Evolutionary conservation across 2,797 vertebrate genomes (phyloP).

Genomic region (Artibeus lituratus): DNA sequence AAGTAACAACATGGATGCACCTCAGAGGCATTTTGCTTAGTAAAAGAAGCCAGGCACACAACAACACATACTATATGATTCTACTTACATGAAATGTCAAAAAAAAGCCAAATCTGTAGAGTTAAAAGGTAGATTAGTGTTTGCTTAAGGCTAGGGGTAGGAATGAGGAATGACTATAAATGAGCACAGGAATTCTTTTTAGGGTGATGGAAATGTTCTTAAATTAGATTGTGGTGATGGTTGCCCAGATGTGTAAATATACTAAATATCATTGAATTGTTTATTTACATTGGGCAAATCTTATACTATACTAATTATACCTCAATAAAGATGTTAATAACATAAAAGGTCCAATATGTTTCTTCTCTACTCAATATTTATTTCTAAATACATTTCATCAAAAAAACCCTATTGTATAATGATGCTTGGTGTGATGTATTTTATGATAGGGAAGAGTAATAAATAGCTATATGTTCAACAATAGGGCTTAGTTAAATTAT

Average conservation of each 20-base stretch:
- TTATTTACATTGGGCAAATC: background rate
- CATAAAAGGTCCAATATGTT: background rate
- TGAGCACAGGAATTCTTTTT: background rate
- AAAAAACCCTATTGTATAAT: background rate
- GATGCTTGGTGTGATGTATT: background rate
- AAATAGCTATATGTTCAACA: background rate
- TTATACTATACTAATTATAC: background rate
- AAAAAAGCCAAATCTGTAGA: background rate
- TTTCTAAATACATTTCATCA: conserved; percentile 20
- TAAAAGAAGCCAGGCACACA: background rate
- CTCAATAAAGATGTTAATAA: conserved; percentile 18
- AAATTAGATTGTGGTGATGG: background rate
- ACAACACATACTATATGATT: background rate
- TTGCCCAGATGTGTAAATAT: background rate
- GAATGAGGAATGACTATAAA: background rate
- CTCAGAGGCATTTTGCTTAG: background rate
- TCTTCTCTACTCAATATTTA: background rate
- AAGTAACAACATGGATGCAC: background rate
- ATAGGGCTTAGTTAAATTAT: background rate
- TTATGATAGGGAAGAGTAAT: background rate
- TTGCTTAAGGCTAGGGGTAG: background rate
- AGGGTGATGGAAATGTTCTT: background rate
- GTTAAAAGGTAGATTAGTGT: background rate
- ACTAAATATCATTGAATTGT: background rate
- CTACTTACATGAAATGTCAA: background rate